Evolutionary conservation across 2,888 invertebrate species (phyloP).

Genomic region (Busseola fusca): DNA sequence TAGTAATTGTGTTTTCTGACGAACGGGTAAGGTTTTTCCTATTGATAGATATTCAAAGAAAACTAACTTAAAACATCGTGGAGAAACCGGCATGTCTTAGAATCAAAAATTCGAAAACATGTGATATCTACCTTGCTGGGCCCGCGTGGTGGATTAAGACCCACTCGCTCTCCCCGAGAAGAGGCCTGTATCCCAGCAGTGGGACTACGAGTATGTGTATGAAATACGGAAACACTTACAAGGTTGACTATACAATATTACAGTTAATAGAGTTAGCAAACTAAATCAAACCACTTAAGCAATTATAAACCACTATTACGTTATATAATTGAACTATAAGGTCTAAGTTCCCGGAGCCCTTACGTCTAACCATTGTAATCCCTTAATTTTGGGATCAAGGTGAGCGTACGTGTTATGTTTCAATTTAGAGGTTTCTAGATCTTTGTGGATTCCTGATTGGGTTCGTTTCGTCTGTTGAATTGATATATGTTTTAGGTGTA

Average conservation of each 20-base stretch:
- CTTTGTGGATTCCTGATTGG: constrained; percentile 12
- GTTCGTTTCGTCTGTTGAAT: constrained; percentile 9
- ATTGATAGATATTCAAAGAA: background rate
- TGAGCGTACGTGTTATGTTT: constrained; percentile 53
- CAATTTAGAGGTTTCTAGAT: constrained; percentile 46
- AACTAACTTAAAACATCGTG: too few relatives aligned
- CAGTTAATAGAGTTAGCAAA: constrained; percentile 16
- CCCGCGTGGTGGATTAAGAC: too few relatives aligned
- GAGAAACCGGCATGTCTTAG: too few relatives aligned
- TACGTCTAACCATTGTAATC: constrained; percentile 54
- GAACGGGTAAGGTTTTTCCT: background rate
- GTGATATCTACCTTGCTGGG: background rate
- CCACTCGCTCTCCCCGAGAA: too few relatives aligned
- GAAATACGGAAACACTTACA: background rate
- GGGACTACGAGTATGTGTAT: background rate
- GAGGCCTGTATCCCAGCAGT: background rate
- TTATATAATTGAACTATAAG: constrained; percentile 29
- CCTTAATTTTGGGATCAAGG: constrained; percentile 54
- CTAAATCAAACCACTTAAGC: constrained; percentile 26
- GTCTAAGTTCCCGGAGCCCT: constrained; percentile 26
- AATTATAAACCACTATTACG: constrained; percentile 28
- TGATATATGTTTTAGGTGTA: constrained; percentile 5
- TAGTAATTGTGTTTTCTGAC: background rate
- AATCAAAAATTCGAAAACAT: background rate
- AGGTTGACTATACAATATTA: background rate